Evolutionary conservation across 2,797 vertebrate species (phyloP), one percentile per base, ranked within the genome.

Genomic region (Pangasius krempfi): DNA sequence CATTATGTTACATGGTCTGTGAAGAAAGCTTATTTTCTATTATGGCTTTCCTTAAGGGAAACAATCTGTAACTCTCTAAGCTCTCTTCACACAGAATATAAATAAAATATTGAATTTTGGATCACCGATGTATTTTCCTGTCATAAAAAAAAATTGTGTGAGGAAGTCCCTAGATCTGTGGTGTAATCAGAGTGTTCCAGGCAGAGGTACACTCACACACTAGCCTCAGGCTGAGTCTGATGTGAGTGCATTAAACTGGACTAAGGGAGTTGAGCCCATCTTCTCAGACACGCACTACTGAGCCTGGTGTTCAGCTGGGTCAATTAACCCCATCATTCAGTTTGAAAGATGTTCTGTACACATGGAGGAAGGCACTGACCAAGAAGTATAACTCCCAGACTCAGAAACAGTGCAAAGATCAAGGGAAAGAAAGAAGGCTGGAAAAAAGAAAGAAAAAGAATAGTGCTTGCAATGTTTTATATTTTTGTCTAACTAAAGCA

Each of bases 301-400:
- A 95, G 94, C 94, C 93, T 93, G 93, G 94, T 93, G 93, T 92
- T 86, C 84, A 87, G 78, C 90, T 94, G 94, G 92, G 94, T 95
- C 95, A 96, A 95, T 96, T 96, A 95, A 95, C 94, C 94, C 93
- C 92, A 91, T 94, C 93, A 90, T 93, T 86, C 90, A 72, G 93
- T 94, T 94, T 94, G 93, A 93, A 93, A 95, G 95, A 94, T 93
- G 94, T 92, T 80, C 91, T 66, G 91, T 91, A 83, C 92, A 88
- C 88, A 88, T 70, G 56, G 68, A 82, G 70, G 86, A 84, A 37
- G 27, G 54, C 50, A 14, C 50, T 81, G 58, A 64, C 81, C 73
- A 50, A 79, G 40, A 89, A 44, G 58, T 73, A 84, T 27, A 86
- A 7, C 9, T 85, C 62, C 70, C 84, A 75, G 33, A 40, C 20